Base-by-base conservation (phyloP, 2,113 vertebrate genomes). In the Saccopteryx bilineata region DNA sequence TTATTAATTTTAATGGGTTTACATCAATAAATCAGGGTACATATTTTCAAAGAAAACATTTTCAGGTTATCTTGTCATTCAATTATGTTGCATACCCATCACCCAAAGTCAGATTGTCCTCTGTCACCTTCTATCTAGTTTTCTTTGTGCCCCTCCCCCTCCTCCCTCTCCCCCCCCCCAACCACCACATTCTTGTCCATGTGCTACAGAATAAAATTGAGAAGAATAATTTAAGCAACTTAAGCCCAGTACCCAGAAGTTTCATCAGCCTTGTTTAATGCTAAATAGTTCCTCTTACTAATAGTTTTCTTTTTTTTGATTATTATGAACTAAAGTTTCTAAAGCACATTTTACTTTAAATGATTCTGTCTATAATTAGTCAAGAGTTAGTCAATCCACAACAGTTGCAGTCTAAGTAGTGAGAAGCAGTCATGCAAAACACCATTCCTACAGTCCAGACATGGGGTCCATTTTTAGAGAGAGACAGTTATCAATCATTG, bases 171-270 rank as follows among this genome's bases (percentile, higher is more conserved):
- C n/a, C n/a, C 39, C 39, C 39, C 39, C 39, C 39, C 39, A 39
- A 39, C 39, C 39, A 39, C 39, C 39, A 39, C 39, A 39, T 3
- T 39, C 39, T 39, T 39, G 39, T 39, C 39, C 39, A 39, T 39
- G 39, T 39, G 39, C 39, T 39, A 3, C 39, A 39, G 39, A 39
- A 39, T 39, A 39, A 39, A 39, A 39, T 39, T 39, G 39, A 3
- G 39, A 39, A 39, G 39, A 39, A 39, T 39, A 39, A 39, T 3
- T 68, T 71, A 60, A 46, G 0, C 0, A 39, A 39, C 39, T 68
- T 71, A 60, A 46, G 0, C 0, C 13, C 21, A 60, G 28, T 2
- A 0, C 7, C 12, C 48, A 2, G 50, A 52, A 26, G 2, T n/a
- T 58, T 65, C 28, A 50, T 17, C 6, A 9, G 1, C 2, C 0